These are phyloP conservation scores for Promerops cafer DNA, from an alignment of 2,113 vertebrate species.

Conservation along the genomic window DNA sequence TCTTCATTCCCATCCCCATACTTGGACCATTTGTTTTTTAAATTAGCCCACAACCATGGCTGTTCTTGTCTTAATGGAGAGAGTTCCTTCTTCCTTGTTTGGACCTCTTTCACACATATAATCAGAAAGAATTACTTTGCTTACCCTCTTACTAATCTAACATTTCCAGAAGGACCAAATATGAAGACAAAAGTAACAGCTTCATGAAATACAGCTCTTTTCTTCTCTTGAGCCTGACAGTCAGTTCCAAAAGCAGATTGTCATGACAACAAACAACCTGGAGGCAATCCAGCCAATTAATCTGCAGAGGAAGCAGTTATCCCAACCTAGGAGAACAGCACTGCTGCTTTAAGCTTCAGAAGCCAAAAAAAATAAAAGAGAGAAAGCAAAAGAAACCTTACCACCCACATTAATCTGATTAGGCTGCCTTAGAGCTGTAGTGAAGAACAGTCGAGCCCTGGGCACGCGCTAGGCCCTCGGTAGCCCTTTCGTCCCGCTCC, in stretches of 20 bases:
- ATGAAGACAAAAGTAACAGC: background rate
- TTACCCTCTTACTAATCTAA: background rate
- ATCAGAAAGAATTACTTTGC: background rate
- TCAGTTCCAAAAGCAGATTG: slow-evolving; percentile 37
- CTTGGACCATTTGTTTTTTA: background rate
- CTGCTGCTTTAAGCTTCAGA: slow-evolving; percentile 12
- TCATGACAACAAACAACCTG: slow-evolving; percentile 61
- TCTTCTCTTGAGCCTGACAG: slow-evolving; percentile 5
- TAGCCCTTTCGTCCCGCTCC: fast-evolving
- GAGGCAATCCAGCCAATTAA: slow-evolving; percentile 46
- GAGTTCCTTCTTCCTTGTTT: background rate
- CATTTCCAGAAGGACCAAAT: background rate
- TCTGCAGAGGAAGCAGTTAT: slow-evolving; percentile 18
- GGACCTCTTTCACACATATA: background rate
- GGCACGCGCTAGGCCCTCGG: fast-evolving
- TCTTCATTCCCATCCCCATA: background rate
- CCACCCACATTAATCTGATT: background rate
- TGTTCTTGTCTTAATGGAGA: background rate
- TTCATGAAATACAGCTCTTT: slow-evolving; percentile 20
- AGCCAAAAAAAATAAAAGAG: background rate
- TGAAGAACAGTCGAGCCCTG: background rate
- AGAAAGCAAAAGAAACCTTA: background rate
- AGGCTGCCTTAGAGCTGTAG: background rate
- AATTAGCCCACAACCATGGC: background rate
- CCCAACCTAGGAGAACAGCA: background rate